Evolutionary conservation across 2,888 invertebrate species (phyloP).

Genomic region (Portevinia maculata): DNA sequence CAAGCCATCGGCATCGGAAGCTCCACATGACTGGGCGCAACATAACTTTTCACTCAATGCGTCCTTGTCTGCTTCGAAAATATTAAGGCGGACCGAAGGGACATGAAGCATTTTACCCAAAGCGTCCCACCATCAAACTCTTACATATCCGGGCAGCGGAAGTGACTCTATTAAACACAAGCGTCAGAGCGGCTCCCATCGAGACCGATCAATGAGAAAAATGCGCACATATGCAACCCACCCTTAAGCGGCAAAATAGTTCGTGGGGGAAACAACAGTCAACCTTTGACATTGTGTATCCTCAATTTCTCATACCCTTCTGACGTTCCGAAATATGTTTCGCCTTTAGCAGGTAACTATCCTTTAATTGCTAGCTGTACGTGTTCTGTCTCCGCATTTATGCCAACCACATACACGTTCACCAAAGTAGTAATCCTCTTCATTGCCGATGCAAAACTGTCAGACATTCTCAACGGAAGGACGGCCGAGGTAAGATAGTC

Average conservation of each 20-base stretch:
- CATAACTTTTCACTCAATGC: slow-evolving; percentile 63
- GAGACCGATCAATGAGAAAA: slow-evolving; percentile 39
- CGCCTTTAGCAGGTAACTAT: slow-evolving; percentile 53
- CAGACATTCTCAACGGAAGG: slow-evolving; percentile 8
- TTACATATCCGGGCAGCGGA: slow-evolving; percentile 2
- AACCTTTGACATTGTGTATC: slow-evolving; percentile 22
- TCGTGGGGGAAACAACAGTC: slow-evolving; percentile 3
- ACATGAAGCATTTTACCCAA: slow-evolving; percentile 14
- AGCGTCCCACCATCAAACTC: not conserved
- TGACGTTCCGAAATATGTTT: slow-evolving; percentile 9
- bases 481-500: slow-evolving; percentile 20
- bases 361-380: slow-evolving; percentile 58
- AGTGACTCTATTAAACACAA: slow-evolving; percentile 51
- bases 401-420: too few relatives aligned
- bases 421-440: slow-evolving; percentile 50
- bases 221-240: not conserved
- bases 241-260: slow-evolving; percentile 13
- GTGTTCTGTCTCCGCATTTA: slow-evolving; percentile 39
- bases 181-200: slow-evolving; percentile 36
- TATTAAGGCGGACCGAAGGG: slow-evolving; percentile 25
- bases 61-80: slow-evolving; percentile 17
- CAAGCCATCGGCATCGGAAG: slow-evolving; percentile 32
- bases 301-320: not conserved
- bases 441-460: slow-evolving; percentile 39
- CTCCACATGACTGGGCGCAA: slow-evolving; percentile 51